Evolutionary conservation across 2,888 invertebrate species (phyloP).

Genomic region (Dicyrtoma fusca): DNA sequence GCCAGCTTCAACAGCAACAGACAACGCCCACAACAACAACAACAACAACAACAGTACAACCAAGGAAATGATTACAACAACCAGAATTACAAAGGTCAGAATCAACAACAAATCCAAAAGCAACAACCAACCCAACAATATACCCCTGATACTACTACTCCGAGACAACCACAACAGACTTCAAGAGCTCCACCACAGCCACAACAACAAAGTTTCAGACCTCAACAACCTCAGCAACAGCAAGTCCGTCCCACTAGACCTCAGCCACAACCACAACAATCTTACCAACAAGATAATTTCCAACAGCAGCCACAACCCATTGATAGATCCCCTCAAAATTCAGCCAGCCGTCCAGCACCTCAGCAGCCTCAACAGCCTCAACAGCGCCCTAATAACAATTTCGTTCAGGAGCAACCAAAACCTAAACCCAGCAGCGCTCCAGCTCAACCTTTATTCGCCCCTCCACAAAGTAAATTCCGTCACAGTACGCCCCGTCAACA

Average conservation of each 20-base stretch:
- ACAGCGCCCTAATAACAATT: slow-evolving; percentile 21
- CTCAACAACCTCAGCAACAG: slow-evolving; percentile 20
- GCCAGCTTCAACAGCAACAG: not conserved
- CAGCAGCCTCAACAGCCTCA: slow-evolving; percentile 21
- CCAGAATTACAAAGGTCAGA: slow-evolving; percentile 2
- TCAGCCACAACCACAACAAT: not conserved
- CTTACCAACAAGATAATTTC: not conserved
- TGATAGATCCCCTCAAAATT: slow-evolving; percentile 9
- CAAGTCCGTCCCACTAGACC: slow-evolving; percentile 8
- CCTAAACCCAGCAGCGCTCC: slow-evolving; percentile 35
- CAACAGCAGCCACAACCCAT: not conserved
- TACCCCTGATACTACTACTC: not conserved
- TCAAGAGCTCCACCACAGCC: not conserved
- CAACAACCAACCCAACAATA: not conserved
- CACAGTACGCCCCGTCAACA: slow-evolving; percentile 55
- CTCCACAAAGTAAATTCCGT: slow-evolving; percentile 51
- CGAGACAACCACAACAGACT: slow-evolving; percentile 4
- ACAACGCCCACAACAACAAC: slow-evolving; percentile 13
- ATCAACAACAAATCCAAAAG: not conserved
- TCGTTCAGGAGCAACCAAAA: slow-evolving; percentile 24
- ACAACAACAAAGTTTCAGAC: too few relatives aligned
- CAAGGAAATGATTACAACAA: slow-evolving; percentile 5
- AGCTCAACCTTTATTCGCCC: slow-evolving; percentile 25
- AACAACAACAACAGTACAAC: slow-evolving; percentile 21
- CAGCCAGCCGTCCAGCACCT: not conserved